phyloP scores from a whole-genome alignment of 2,888 invertebrate genomes.

The Nycteola revayana region DNA sequence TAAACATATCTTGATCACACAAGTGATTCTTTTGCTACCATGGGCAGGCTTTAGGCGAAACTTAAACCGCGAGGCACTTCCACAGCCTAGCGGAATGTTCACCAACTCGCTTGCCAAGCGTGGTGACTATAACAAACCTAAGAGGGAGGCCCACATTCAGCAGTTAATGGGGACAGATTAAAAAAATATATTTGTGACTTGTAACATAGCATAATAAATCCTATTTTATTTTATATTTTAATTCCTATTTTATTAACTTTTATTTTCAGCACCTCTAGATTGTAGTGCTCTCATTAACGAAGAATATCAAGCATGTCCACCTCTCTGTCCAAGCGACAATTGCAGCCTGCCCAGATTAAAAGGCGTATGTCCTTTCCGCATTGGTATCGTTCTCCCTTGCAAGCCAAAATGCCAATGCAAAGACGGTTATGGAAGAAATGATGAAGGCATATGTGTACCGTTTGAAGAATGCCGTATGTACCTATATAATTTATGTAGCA shows the following conservation, averaged over 20 bases:
- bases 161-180: too few relatives aligned
- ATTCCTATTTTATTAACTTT: background rate
- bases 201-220: too few relatives aligned
- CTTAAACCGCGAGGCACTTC: too few relatives aligned
- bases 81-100: too few relatives aligned
- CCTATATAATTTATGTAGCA: background rate
- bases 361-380: conserved; percentile 39
- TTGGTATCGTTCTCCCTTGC: conserved; percentile 34
- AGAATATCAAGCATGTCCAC: conserved; percentile 42
- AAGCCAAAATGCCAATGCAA: conserved; percentile 45
- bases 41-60: too few relatives aligned
- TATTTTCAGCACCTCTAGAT: conserved; percentile 36
- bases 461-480: conserved; percentile 43
- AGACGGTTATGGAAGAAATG: conserved; percentile 39
- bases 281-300: conserved; percentile 38
- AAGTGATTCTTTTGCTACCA: too few relatives aligned
- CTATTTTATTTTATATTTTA: too few relatives aligned
- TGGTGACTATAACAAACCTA: too few relatives aligned
- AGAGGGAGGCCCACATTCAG: too few relatives aligned
- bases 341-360: conserved; percentile 38
- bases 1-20: too few relatives aligned
- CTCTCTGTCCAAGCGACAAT: conserved; percentile 41
- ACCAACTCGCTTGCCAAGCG: too few relatives aligned
- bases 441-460: conserved; percentile 45
- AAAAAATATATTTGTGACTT: too few relatives aligned